These are phyloP conservation scores for Callaeas wilsoni DNA, from an alignment of 2,113 vertebrate species.

Conservation along the genomic window DNA sequence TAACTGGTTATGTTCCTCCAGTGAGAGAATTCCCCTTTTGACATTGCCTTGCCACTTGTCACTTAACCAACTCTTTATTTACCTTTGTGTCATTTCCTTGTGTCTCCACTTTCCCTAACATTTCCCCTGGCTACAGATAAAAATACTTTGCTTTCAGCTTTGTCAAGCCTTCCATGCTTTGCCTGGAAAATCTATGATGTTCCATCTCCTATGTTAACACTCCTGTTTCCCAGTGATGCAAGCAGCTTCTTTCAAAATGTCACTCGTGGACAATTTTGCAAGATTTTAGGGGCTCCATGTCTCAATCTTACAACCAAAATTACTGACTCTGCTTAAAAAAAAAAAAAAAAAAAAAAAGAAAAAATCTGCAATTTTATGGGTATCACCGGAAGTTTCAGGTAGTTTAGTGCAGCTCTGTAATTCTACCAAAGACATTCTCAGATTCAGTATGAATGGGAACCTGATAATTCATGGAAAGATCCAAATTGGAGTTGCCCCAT, in stretches of 20 bases:
- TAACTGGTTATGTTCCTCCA: not conserved
- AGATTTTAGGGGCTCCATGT: not conserved
- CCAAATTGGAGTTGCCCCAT: not conserved
- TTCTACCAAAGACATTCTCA: not conserved
- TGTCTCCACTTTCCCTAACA: not conserved
- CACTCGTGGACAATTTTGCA: not conserved
- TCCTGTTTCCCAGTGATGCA: not conserved
- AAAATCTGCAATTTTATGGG: accelerated
- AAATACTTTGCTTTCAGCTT: not conserved
- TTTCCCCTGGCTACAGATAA: conserved; percentile 22
- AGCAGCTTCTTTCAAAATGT: not conserved
- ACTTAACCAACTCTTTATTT: conserved; percentile 25
- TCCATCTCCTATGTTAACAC: not conserved
- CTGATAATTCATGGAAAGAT: not conserved
- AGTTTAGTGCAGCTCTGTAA: not conserved
- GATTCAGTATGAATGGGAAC: accelerated
- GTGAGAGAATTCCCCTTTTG: not conserved
- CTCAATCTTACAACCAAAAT: not conserved
- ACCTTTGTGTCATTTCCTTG: conserved; percentile 17
- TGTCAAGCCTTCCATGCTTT: not conserved
- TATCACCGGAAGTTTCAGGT: not conserved
- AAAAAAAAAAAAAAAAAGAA: no score
- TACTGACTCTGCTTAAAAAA: not conserved
- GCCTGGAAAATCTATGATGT: not conserved
- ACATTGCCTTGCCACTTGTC: conserved; percentile 3